Conservation (phyloP, 2,797 vertebrate species). For the Sebastes variabilis region DNA sequence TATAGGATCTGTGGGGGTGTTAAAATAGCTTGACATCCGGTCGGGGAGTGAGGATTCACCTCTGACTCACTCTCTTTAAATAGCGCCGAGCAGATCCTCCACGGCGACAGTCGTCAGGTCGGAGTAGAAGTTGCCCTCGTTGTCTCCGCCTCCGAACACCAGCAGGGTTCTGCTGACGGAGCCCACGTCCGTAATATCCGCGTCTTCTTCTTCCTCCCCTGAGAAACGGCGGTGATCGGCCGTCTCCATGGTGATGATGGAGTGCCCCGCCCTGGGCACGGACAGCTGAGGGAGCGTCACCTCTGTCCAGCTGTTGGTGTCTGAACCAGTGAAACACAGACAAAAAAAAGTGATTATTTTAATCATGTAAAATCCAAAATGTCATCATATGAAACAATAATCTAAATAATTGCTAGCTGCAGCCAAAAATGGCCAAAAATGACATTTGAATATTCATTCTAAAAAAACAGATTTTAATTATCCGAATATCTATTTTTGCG, state of each 20-base stretch:
- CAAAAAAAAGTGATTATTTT: not conserved
- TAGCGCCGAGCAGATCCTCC: conserved; percentile 66
- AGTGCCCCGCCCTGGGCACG: conserved; percentile 83
- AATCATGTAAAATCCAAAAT: not conserved
- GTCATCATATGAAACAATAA: not conserved
- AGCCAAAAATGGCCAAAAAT: too few relatives aligned
- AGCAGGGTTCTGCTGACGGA: conserved; percentile 64
- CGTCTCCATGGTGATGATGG: conserved; percentile 80
- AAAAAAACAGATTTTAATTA: too few relatives aligned
- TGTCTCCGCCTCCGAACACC: conserved; percentile 87
- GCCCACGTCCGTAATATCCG: conserved; percentile 12
- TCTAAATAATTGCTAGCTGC: not conserved
- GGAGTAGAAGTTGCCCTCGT: conserved; percentile 85
- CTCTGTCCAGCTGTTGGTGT: conserved; percentile 82
- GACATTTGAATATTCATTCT: too few relatives aligned
- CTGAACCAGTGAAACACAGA: conserved; percentile 50
- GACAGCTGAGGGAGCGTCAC: conserved; percentile 74
- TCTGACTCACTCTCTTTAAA: conserved; percentile 33
- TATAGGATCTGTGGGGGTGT: conserved; percentile 19
- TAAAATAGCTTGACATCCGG: conserved; percentile 26
- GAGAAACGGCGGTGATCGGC: not conserved
- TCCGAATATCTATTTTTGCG: accelerated
- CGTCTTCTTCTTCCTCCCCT: conserved; percentile 25
- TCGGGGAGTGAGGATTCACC: conserved; percentile 7
- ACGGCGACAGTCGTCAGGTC: conserved; percentile 78